Base-by-base conservation (phyloP, 2,113 vertebrate genomes). In the Xiphophorus maculatus region DNA sequence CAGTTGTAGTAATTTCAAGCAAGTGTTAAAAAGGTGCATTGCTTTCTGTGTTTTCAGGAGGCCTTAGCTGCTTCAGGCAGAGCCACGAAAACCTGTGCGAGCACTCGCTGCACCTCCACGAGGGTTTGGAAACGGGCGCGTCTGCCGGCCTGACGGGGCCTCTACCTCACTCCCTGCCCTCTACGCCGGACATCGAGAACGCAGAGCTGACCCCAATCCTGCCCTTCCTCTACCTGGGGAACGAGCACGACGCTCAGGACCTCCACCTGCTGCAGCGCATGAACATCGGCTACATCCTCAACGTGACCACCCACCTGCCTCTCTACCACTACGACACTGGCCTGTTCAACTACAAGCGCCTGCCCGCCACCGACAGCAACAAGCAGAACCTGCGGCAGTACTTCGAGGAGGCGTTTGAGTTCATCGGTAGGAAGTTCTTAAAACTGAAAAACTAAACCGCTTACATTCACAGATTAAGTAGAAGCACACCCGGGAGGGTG, bases 321-420 rank as follows among this genome's bases (percentile, higher is more conserved):
- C 97, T 99, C 17, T 99, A 95, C 91, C 98, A 99, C 91, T 98
- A 99, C 0, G 97, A 99, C 92, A 95, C 95, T 32, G 97, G 96
- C 71, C 87, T 96, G 73, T 95, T 99, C 92, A 95, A 90, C 93
- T 99, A 99, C 94, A 99, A 99, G 90, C 94, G 98, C 65, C 95
- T 99, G 81, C 98, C 98, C 0, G 98, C 98, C 89, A 98, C 97
- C 0, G 98, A 99, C 93, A 99, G 98, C 96, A 98, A 97, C 96
- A 99, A 98, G 90, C 98, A 99, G 95, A 99, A 99, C 94, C 96
- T 99, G 93, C 96, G 98, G 63, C 98, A 99, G 94, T 99, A 99
- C 92, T 99, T 99, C 10, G 98, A 99, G 90, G 98, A 99, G 95
- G 98, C 98, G 2, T 99, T 99, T 80, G 98, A 99, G 90, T 99